Evolutionary conservation across 1,140 invertebrate species (phyloP).

Genomic region (Ceratina japonica): DNA sequence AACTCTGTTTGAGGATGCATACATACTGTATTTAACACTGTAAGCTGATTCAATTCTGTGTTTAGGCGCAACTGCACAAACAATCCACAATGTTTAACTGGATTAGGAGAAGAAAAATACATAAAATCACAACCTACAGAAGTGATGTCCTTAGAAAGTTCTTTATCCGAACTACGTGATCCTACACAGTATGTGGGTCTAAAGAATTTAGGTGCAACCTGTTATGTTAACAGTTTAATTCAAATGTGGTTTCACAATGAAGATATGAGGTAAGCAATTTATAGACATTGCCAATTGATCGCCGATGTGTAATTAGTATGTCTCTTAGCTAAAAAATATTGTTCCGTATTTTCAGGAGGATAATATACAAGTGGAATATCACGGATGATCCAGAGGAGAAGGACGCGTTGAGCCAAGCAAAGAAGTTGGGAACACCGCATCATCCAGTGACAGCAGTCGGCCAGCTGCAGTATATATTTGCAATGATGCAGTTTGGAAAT

Average conservation of each 20-base stretch:
- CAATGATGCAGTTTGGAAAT: conserved; percentile 83
- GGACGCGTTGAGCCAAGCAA: conserved; percentile 67
- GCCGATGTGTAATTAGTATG: background rate
- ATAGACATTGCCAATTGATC: background rate
- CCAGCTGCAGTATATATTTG: conserved; percentile 86
- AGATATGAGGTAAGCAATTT: conserved; percentile 79
- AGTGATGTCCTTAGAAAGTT: conserved; percentile 79
- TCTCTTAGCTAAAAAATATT: background rate
- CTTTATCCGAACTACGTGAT: conserved; percentile 78
- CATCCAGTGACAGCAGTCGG: conserved; percentile 79
- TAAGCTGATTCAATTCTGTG: conserved; percentile 43
- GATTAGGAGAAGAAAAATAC: conserved; percentile 81
- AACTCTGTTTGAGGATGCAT: background rate
- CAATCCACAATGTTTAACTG: conserved; percentile 85
- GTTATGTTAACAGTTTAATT: conserved; percentile 87
- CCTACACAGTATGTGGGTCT: conserved; percentile 82
- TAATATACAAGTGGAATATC: conserved; percentile 84
- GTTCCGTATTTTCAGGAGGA: conserved; percentile 73
- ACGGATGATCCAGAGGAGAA: conserved; percentile 78
- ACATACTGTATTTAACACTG: conserved; percentile 7
- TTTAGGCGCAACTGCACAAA: conserved; percentile 83
- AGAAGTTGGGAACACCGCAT: conserved; percentile 68
- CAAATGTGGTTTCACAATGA: conserved; percentile 88
- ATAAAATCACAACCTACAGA: conserved; percentile 74
- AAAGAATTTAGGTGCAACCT: conserved; percentile 87